A percentile compares a stretch with the other conserved stretches of the same genome.
Evolutionary conservation across 2,113 vertebrate genomes (phyloP).

Genomic region (Eulemur macaco): DNA sequence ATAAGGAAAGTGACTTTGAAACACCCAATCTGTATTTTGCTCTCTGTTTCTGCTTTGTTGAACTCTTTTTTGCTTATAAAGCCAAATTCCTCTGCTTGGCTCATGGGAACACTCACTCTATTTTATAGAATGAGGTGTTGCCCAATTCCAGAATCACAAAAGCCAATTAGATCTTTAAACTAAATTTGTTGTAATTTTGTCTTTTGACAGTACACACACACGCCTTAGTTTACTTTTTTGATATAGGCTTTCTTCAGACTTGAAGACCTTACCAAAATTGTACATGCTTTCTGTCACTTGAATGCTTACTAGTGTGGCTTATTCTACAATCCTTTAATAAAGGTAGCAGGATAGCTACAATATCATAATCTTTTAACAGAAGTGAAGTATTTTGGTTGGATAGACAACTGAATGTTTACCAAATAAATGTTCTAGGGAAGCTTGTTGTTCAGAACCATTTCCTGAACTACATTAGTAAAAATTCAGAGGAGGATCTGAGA

Average conservation of each 20-base stretch:
- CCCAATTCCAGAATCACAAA: not conserved
- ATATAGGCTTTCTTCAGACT: not conserved
- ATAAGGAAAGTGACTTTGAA: not conserved
- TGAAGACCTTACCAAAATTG: not conserved
- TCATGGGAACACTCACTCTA: not conserved
- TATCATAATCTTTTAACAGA: not conserved
- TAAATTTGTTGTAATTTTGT: not conserved
- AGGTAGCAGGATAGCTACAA: not conserved
- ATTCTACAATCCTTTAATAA: not conserved
- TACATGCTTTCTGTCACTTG: not conserved
- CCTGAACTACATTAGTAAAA: not conserved
- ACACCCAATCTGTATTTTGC: not conserved
- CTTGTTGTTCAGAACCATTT: not conserved
- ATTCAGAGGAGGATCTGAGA: not conserved
- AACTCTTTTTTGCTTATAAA: not conserved
- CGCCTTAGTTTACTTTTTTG: not conserved
- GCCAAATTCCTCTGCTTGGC: not conserved
- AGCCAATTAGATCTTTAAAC: not conserved
- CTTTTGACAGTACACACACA: not conserved
- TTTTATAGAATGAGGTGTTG: not conserved
- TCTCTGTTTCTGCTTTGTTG: not conserved
- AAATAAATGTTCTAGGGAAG: not conserved
- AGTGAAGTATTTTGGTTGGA: conserved; percentile 28
- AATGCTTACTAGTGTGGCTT: not conserved
- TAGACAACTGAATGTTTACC: not conserved